Percentiles rank a stretch among this genome's conserved stretches.
Conservation (phyloP, 2,113 vertebrate genomes). For the Plectropomus leopardus region DNA sequence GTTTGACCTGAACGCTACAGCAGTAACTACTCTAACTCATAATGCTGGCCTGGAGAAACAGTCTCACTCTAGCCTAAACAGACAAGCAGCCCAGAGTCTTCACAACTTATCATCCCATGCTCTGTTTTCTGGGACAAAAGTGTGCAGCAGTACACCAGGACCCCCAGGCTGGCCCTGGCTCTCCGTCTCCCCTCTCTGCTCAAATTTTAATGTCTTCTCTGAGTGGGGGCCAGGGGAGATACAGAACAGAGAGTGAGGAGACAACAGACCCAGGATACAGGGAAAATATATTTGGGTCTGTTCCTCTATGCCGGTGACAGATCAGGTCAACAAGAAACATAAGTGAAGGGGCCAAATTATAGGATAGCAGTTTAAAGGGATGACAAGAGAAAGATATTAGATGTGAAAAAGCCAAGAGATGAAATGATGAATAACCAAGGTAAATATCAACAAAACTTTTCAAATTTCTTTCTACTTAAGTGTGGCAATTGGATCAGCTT, state of each 20-base stretch:
- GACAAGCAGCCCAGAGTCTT: constrained; percentile 52
- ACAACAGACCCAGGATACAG: constrained; percentile 44
- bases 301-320: constrained; percentile 32
- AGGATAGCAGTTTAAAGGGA: constrained; percentile 12
- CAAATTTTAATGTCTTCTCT: constrained; percentile 64
- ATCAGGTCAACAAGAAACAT: constrained; percentile 25
- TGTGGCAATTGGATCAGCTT: not conserved
- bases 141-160: constrained; percentile 59
- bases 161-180: constrained; percentile 37
- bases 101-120: constrained; percentile 43
- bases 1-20: constrained; percentile 29
- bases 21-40: constrained; percentile 22
- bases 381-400: not conserved
- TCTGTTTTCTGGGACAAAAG: constrained; percentile 63
- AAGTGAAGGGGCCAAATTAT: constrained; percentile 32
- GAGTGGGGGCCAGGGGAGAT: constrained; percentile 44
- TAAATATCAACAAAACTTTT: constrained; percentile 3
- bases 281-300: constrained; percentile 51
- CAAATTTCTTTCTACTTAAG: not conserved
- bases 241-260: constrained; percentile 39
- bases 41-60: constrained; percentile 43
- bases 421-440: not conserved
- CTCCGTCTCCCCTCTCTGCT: constrained; percentile 48
- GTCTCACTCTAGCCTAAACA: constrained; percentile 32
- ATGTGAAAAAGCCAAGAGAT: not conserved